These are phyloP conservation scores for Neoitamus cyanurus DNA, from an alignment of 2,888 invertebrate species.

Conservation along the genomic window DNA sequence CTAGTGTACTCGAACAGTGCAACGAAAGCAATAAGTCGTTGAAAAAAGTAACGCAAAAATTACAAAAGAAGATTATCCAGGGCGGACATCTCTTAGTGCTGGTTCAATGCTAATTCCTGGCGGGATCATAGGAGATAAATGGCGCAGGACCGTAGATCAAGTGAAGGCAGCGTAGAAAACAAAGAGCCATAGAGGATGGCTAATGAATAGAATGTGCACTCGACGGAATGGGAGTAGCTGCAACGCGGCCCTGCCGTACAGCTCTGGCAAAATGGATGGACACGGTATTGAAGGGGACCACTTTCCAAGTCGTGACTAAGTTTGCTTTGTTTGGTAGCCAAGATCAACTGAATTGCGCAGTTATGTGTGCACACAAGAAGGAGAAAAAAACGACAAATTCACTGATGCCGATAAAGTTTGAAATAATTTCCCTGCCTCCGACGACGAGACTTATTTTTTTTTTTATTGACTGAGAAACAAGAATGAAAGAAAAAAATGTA, in stretches of 20 bases:
- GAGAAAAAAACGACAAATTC: neutral
- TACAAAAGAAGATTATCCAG: neutral
- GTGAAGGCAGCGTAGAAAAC: neutral
- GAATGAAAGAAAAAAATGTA: neutral
- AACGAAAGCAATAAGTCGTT: neutral
- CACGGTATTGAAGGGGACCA: slow-evolving; percentile 36
- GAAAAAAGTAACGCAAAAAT: neutral
- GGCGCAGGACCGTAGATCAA: slow-evolving; percentile 34
- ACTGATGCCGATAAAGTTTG: slow-evolving; percentile 32
- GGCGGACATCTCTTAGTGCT: slow-evolving; percentile 36
- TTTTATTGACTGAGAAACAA: neutral
- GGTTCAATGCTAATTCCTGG: slow-evolving; percentile 38
- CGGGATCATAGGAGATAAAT: slow-evolving; percentile 37
- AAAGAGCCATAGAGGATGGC: slow-evolving; percentile 35
- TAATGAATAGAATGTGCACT: slow-evolving; percentile 35
- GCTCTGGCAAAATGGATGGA: slow-evolving; percentile 34
- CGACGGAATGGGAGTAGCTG: slow-evolving; percentile 44
- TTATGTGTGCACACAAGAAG: slow-evolving; percentile 4
- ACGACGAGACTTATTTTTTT: neutral
- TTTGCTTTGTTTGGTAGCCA: slow-evolving; percentile 33
- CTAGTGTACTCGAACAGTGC: neutral
- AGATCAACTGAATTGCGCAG: slow-evolving; percentile 32
- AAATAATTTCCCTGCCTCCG: slow-evolving; percentile 23
- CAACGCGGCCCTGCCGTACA: neutral
- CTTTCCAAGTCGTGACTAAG: slow-evolving; percentile 44